These are phyloP conservation scores for Phymastichus coffea DNA, from an alignment of 1,140 invertebrate genomes.

Conservation along the genomic window DNA sequence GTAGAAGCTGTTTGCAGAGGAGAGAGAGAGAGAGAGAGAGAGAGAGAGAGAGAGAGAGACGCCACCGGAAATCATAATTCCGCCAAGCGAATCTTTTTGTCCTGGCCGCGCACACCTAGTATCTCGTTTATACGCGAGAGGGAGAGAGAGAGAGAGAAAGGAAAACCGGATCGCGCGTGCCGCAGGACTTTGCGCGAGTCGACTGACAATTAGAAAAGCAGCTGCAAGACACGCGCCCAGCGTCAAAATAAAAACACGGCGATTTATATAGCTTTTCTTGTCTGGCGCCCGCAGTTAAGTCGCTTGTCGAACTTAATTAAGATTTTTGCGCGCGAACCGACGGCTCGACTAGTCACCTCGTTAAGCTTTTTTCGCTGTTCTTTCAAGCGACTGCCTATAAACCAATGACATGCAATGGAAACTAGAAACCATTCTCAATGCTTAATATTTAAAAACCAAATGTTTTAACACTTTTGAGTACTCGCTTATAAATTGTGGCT, in stretches of 20 bases:
- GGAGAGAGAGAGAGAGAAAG: too few relatives aligned
- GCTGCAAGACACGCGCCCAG: background rate
- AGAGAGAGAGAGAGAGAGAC: conserved; percentile 48
- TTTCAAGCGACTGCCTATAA: background rate
- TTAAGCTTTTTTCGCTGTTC: background rate
- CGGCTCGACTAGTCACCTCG: background rate
- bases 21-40: too few relatives aligned
- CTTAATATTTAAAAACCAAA: too few relatives aligned
- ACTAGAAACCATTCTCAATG: conserved; percentile 2
- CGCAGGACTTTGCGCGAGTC: conserved; percentile 19
- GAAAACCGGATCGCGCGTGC: conserved; percentile 33
- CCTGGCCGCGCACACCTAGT: conserved; percentile 34
- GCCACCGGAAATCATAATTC: conserved; percentile 50
- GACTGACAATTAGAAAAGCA: conserved; percentile 38
- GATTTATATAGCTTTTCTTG: conserved; percentile 8
- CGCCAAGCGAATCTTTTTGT: background rate
- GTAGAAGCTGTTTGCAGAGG: too few relatives aligned
- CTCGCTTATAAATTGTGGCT: too few relatives aligned
- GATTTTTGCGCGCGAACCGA: conserved; percentile 1
- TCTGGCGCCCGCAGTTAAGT: background rate
- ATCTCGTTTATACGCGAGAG: too few relatives aligned
- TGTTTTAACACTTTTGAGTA: too few relatives aligned
- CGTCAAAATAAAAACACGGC: background rate
- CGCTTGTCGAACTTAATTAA: conserved; percentile 7
- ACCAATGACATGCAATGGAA: background rate